These are phyloP conservation scores for Dicrurus megarhynchus DNA, from an alignment of 2,113 vertebrate genomes.

Conservation along the genomic window DNA sequence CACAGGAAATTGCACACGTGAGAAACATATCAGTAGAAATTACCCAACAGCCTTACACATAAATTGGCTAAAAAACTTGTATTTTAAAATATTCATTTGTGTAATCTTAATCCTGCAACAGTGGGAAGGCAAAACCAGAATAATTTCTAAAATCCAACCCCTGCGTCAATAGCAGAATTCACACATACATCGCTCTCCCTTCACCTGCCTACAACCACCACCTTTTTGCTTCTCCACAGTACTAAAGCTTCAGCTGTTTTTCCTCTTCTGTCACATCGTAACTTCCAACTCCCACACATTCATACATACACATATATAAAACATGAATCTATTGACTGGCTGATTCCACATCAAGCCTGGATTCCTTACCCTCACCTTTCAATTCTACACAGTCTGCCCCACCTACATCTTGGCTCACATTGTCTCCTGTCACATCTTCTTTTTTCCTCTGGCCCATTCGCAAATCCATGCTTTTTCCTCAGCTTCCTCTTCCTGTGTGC, in stretches of 20 bases:
- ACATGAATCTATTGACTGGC: not conserved
- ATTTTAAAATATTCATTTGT: not conserved
- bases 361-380: constrained; percentile 45
- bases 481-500: constrained; percentile 62
- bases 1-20: not conserved
- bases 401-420: constrained; percentile 47
- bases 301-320: not conserved
- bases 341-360: not conserved
- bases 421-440: constrained; percentile 47
- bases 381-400: constrained; percentile 45
- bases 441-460: constrained; percentile 18
- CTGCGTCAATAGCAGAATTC: not conserved
- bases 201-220: constrained; percentile 1
- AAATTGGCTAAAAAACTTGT: not conserved
- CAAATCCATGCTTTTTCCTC: constrained; percentile 53
- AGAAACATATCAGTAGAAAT: not conserved
- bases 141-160: not conserved
- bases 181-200: not conserved
- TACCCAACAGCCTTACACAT: not conserved
- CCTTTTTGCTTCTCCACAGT: not conserved
- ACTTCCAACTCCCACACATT: not conserved
- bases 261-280: not conserved
- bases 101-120: not conserved
- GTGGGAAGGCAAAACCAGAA: not conserved
- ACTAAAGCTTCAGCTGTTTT: not conserved